Evolutionary conservation across 2,888 invertebrate genomes (phyloP), one percentile per base, ranked within the genome.

Genomic region (Tetragnatha montana): DNA sequence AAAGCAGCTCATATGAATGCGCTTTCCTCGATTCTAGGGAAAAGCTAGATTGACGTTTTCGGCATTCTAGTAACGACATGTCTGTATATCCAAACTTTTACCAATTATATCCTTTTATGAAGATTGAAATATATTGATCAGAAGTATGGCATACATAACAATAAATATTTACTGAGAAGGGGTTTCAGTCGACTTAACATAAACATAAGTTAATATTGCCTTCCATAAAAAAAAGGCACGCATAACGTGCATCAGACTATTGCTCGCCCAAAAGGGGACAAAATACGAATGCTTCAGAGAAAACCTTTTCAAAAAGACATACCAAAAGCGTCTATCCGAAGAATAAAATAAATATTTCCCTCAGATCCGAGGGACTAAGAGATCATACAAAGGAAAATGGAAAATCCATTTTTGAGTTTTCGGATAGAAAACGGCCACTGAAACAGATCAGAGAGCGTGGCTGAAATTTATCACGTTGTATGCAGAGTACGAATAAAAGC

Each of bases 371-470:
- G 50, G 21, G 75, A 60, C 75, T 75, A 35, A 68, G 47, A 60
- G 83, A 83, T 83, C 83, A 75, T 21, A 75, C 74, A 83, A 83
- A 60, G n/a, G 83, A 71, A 83, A 68, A 79, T 83, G 35, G 83
- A 68, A 83, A 83, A 83, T 83, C 83, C 75, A 83, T 83, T 83
- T 83, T 68, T 60, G 74, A 83, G 75, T 83, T 83, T 74, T 74
- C 82, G 10, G 22, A 35, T 35, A 35, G 35, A 17, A 49, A 74
- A 74, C 60, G n/a, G 51, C 49, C 19, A n/a, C 35, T 22, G 47
- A 74, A 75, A 68, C 74, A 75, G 83, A 74, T 83, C 83, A 83
- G 49, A 51, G 73, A 50, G 70, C 73, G 71, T 50, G 22, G 60
- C 73, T 17, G 50, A 81, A 81, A 81, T 81, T 81, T 81, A 81